These are phyloP conservation scores for Amphimallon solstitiale DNA, from an alignment of 2,888 invertebrate species.

Conservation along the genomic window DNA sequence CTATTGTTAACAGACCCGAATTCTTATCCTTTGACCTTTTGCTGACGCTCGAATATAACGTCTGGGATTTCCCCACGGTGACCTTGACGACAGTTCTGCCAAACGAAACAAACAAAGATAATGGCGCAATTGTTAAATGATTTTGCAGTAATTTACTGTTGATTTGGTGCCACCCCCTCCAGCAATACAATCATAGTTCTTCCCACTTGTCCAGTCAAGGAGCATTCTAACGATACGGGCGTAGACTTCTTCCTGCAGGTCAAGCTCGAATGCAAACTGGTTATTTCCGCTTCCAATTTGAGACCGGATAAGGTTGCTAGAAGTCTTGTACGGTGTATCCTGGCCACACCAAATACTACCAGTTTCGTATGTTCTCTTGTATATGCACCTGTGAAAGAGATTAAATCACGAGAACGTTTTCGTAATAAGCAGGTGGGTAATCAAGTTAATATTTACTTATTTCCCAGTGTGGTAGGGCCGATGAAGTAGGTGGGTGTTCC, in stretches of 20 bases:
- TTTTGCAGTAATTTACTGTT: constrained; percentile 72
- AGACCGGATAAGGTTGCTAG: constrained; percentile 92
- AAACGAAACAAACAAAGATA: constrained; percentile 37
- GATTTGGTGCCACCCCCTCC: constrained; percentile 89
- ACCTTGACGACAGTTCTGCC: constrained; percentile 91
- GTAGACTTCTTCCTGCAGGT: constrained; percentile 88
- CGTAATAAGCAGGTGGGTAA: background rate
- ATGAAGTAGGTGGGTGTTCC: constrained; percentile 57
- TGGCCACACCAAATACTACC: constrained; percentile 84
- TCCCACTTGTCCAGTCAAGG: constrained; percentile 89
- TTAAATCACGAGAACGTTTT: too few species aligned
- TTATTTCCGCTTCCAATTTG: constrained; percentile 94
- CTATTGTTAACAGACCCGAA: constrained; percentile 84
- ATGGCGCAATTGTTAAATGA: background rate
- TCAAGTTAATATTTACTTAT: constrained; percentile 13
- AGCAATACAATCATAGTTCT: constrained; percentile 91
- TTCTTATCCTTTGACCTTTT: constrained; percentile 82
- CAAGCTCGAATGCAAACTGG: constrained; percentile 88
- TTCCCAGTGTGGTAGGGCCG: constrained; percentile 40
- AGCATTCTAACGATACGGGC: constrained; percentile 78
- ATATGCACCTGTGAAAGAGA: constrained; percentile 46
- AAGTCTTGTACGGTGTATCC: constrained; percentile 86
- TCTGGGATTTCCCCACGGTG: constrained; percentile 91
- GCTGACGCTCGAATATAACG: constrained; percentile 87
- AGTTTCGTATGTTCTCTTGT: constrained; percentile 76